Percentiles rank a stretch among this genome's conserved stretches.
phyloP scores from a whole-genome alignment of 2,113 vertebrate species.

The Chaetops frenatus region DNA sequence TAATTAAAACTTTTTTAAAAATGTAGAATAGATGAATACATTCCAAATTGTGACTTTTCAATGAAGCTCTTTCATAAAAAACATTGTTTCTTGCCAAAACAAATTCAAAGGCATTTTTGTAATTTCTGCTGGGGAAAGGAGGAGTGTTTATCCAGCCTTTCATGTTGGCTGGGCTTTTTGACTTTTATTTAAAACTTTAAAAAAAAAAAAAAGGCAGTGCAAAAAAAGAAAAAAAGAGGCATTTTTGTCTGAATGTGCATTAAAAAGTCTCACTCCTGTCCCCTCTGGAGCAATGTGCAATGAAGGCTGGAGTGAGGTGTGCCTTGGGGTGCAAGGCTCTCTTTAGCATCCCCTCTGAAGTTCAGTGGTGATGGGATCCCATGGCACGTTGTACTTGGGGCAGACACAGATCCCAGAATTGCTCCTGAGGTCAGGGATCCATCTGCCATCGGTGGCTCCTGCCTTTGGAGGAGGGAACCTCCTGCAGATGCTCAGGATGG shows the following conservation, averaged over 20 bases:
- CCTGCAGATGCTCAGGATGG: accelerated
- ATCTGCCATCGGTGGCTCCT: accelerated
- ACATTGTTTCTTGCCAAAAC: constrained; percentile 58
- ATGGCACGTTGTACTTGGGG: accelerated
- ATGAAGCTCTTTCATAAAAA: constrained; percentile 63
- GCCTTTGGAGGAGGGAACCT: neutral
- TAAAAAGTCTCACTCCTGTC: neutral
- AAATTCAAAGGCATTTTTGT: constrained; percentile 61
- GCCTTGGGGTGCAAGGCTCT: neutral
- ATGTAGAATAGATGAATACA: neutral
- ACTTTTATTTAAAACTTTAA: neutral
- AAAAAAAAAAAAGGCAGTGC: neutral
- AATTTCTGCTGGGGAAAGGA: constrained; percentile 42
- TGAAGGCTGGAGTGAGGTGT: neutral
- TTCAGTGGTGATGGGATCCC: neutral
- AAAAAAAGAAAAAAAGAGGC: neutral
- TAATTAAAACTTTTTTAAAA: constrained; percentile 27
- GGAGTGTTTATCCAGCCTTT: constrained; percentile 43
- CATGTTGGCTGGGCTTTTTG: constrained; percentile 8
- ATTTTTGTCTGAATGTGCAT: neutral
- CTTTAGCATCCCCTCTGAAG: accelerated
- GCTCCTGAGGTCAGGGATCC: accelerated
- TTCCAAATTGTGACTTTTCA: constrained; percentile 53
- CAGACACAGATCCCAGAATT: accelerated
- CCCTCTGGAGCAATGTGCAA: accelerated